Percentiles rank a stretch among this genome's conserved stretches.
phyloP scores from a whole-genome alignment of 1,140 invertebrate genomes.

The Lepeophtheirus salmonis region DNA sequence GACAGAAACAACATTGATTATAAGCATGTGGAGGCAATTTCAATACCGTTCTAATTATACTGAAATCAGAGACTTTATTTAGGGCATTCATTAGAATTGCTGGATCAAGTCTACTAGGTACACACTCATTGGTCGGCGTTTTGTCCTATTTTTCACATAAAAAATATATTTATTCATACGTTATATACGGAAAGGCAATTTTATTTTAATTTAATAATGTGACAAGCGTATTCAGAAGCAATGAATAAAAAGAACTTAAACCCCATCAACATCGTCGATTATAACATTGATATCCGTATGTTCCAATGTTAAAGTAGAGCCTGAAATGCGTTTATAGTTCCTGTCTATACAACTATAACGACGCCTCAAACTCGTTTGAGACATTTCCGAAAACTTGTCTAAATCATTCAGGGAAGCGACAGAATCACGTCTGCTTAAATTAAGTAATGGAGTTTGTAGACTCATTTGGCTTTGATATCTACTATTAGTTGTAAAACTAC shows the following conservation, averaged over 20 bases:
- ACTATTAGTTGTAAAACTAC: not conserved
- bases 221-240: too few species aligned
- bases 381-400: not conserved
- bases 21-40: too few species aligned
- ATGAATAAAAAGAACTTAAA: not conserved
- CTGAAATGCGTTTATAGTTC: not conserved
- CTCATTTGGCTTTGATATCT: not conserved
- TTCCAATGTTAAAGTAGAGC: not conserved
- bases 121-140: not conserved
- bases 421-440: not conserved
- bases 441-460: not conserved
- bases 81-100: not conserved
- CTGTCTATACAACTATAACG: not conserved
- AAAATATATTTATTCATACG: not conserved
- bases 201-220: too few species aligned
- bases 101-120: not conserved
- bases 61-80: not conserved
- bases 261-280: not conserved
- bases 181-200: too few species aligned
- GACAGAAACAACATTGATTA: too few species aligned
- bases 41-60: not conserved
- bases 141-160: not conserved
- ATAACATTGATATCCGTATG: not conserved
- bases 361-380: not conserved
- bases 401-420: not conserved